These are phyloP conservation scores for Pseudomyrmex dendroicus DNA, from an alignment of 1,140 invertebrate genomes.

Conservation along the genomic window DNA sequence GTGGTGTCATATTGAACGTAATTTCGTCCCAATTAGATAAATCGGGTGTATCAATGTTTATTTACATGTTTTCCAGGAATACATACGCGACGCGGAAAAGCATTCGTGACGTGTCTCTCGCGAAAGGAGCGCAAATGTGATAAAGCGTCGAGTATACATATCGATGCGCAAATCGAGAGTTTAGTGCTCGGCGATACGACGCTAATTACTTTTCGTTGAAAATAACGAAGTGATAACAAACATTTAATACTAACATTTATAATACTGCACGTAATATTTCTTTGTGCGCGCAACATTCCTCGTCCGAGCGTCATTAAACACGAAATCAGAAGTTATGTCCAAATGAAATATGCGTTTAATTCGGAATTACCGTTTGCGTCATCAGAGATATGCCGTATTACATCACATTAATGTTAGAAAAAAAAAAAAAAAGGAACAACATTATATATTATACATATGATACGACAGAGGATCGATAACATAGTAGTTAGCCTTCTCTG, in stretches of 20 bases:
- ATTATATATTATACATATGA: too few relatives aligned
- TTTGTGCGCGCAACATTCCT: constrained; percentile 42
- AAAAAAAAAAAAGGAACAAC: background rate
- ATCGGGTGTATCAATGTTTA: constrained; percentile 57
- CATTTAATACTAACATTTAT: constrained; percentile 58
- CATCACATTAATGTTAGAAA: constrained; percentile 22
- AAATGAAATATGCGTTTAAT: constrained; percentile 56
- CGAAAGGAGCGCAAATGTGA: constrained; percentile 48
- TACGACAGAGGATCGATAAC: background rate
- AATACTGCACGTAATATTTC: constrained; percentile 44
- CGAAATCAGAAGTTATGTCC: constrained; percentile 44
- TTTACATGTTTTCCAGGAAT: constrained; percentile 43
- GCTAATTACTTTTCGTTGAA: constrained; percentile 55
- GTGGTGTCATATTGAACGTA: constrained; percentile 17
- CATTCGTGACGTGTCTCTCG: constrained; percentile 2
- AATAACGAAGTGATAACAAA: constrained; percentile 60
- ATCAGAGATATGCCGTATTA: constrained; percentile 20
- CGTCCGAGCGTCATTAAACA: constrained; percentile 28
- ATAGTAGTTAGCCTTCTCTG: background rate
- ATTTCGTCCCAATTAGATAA: constrained; percentile 56
- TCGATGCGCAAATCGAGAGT: constrained; percentile 21
- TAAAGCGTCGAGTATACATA: constrained; percentile 16
- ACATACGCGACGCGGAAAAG: constrained; percentile 1
- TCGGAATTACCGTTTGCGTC: constrained; percentile 27
- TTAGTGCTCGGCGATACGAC: background rate